Evolutionary conservation across 2,888 invertebrate genomes (phyloP).

Genomic region (Agrochola macilenta): DNA sequence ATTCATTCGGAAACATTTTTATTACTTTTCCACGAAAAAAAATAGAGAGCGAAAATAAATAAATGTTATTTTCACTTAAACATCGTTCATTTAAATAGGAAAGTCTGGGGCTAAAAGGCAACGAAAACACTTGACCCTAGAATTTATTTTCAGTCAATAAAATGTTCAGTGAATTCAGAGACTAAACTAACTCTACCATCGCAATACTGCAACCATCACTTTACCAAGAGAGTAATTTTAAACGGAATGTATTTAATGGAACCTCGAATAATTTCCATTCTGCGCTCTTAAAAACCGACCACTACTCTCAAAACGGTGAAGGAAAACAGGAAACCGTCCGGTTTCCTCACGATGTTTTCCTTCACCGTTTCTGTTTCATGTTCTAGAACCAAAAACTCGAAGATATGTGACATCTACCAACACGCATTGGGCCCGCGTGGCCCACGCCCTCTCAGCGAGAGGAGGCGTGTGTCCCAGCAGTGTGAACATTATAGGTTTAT

Average conservation of each 20-base stretch:
- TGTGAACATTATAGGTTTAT: too few species aligned
- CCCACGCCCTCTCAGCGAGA: too few species aligned
- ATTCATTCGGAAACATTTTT: neutral
- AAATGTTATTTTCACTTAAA: conserved; percentile 15
- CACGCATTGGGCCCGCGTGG: too few species aligned
- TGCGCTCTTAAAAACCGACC: neutral
- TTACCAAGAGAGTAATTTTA: conserved; percentile 2
- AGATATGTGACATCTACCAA: too few species aligned
- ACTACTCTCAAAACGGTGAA: too few species aligned
- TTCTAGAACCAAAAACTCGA: too few species aligned
- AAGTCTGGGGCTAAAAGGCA: conserved; percentile 15
- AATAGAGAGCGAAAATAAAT: conserved; percentile 3
- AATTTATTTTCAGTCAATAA: conserved; percentile 15
- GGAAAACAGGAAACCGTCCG: too few species aligned
- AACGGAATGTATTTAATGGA: neutral
- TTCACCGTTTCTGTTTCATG: too few species aligned
- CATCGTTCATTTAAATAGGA: conserved; percentile 7
- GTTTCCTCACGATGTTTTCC: too few species aligned
- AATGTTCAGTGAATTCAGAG: conserved; percentile 12
- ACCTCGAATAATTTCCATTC: neutral
- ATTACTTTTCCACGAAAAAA: conserved; percentile 8
- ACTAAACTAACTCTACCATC: neutral
- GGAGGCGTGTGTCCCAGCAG: too few species aligned
- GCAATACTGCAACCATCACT: neutral
- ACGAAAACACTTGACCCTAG: conserved; percentile 13